These are phyloP conservation scores for Lucilia cuprina DNA, from an alignment of 1,140 invertebrate genomes.

Conservation along the genomic window DNA sequence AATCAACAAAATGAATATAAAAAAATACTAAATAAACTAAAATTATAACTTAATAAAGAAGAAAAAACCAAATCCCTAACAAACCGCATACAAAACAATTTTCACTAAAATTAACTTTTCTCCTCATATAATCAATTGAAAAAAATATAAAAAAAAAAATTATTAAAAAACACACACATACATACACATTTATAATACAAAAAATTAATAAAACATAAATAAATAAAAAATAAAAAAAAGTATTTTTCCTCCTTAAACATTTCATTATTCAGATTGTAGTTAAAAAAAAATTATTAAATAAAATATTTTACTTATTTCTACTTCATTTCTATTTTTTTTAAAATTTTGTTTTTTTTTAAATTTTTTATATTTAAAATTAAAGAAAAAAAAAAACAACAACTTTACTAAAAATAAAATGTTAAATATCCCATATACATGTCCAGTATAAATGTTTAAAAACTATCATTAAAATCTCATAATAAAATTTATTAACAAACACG, in stretches of 20 bases:
- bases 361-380: background rate
- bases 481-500: background rate
- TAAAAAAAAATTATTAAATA: conserved; percentile 1
- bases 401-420: background rate
- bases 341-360: background rate
- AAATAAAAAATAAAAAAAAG: background rate
- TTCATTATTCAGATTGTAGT: background rate
- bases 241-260: conserved; percentile 8
- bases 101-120: conserved; percentile 7
- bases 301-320: background rate
- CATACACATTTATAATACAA: background rate
- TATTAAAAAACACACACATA: background rate
- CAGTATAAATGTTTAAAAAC: conserved; percentile 25
- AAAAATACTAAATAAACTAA: background rate
- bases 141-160: background rate
- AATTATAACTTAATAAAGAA: background rate
- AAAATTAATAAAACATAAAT: background rate
- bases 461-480: background rate
- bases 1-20: background rate
- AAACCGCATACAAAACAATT: background rate
- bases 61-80: background rate
- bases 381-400: too few relatives aligned
- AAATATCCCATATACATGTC: conserved; percentile 1
- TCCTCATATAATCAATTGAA: conserved; percentile 20
- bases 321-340: background rate